Evolutionary conservation across 2,888 invertebrate genomes (phyloP).

Genomic region (Lycaena phlaeas): DNA sequence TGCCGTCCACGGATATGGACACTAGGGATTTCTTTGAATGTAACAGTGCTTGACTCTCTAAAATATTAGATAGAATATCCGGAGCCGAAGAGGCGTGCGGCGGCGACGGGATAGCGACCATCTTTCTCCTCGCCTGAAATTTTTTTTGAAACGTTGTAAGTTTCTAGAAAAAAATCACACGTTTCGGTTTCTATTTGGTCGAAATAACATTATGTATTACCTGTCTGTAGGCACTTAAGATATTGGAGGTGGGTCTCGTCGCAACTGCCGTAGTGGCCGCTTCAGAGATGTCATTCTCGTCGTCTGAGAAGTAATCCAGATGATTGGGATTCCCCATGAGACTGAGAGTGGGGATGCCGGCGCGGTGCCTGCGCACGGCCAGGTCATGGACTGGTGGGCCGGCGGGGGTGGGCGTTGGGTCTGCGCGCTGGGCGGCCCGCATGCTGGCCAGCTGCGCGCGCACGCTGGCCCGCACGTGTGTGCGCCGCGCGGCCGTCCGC

Average conservation of each 20-base stretch:
- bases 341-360: conserved; percentile 38
- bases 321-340: conserved; percentile 79
- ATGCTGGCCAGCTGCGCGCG: conserved; percentile 39
- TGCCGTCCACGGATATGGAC: conserved; percentile 75
- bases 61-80: conserved; percentile 79
- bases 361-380: conserved; percentile 25
- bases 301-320: conserved; percentile 79
- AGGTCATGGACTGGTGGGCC: conserved; percentile 19
- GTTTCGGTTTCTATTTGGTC: not conserved
- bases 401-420: conserved; percentile 13
- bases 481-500: conserved; percentile 55
- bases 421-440: conserved; percentile 10
- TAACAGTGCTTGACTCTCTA: conserved; percentile 80
- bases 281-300: conserved; percentile 38
- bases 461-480: conserved; percentile 50
- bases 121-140: conserved; percentile 63
- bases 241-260: conserved; percentile 52
- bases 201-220: conserved; percentile 22
- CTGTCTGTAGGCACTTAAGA: conserved; percentile 55
- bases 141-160: not conserved
- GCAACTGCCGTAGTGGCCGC: conserved; percentile 50
- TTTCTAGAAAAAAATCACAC: too few species aligned
- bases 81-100: conserved; percentile 54
- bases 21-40: conserved; percentile 76
- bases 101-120: conserved; percentile 48